Base-by-base conservation (phyloP, 2,888 invertebrate genomes). In the Noctua fimbriata region DNA sequence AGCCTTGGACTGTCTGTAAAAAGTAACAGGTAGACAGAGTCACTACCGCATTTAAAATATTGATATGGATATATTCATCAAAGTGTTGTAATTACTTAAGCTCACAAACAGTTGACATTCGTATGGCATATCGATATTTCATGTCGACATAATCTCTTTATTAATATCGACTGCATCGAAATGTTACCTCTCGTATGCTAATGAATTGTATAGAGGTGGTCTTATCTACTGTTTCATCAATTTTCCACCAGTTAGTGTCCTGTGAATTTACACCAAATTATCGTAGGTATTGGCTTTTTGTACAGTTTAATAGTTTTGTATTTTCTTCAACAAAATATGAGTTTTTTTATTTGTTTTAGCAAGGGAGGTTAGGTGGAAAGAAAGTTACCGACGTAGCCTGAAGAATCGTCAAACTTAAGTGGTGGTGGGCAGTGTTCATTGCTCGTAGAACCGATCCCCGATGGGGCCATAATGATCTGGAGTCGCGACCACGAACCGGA, bases 91-190 rank as follows among this genome's bases (percentile, higher is more conserved):
- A 87, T 85, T 87, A 84, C 87, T 87, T 87, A 84, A 81, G 77
- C 67, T 81, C 63, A 67, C 76, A 79, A 86, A 88, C 89, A 91
- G 86, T 88, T 85, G 89, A 88, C 89, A 89, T 89, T 92, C 89
- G 90, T 91, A 90, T 88, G 90, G 92, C 89, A 90, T 91, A 90
- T 89, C 92, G 86, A 93, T 93, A 92, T 92, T 92, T 93, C 92
- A 92, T 88, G 92, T 91, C 90, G 83, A 80, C 89, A 87, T 92
- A 93, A 94, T 93, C 93, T 92, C 92, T 93, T 91, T 93, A 94
- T 94, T 93, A 91, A 93, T 93, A 92, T 89, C 89, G 83, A 88
- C 84, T 75, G 88, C 76, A 85, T 66, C 71, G 84, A 86, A 72
- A 88, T 85, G 69, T 70, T 87, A 63, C 69, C 65, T 76, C 9